Evolutionary conservation across 2,888 invertebrate species (phyloP).

Genomic region (Lasioglossum leucozonium): DNA sequence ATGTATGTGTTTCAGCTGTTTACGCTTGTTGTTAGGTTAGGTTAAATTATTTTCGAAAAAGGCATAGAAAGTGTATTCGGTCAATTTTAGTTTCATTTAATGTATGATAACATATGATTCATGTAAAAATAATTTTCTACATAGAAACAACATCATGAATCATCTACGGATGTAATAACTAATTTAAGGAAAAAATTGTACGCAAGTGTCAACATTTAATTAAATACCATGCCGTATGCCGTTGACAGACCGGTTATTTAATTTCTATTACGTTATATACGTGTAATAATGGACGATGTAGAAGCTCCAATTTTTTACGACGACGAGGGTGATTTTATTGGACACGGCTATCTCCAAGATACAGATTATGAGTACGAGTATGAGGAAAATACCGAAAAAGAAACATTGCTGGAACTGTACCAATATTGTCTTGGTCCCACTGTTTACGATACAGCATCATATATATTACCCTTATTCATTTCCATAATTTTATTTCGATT

Average conservation of each 20-base stretch:
- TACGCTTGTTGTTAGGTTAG: neutral
- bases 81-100: neutral
- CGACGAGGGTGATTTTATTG: conserved; percentile 75
- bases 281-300: conserved; percentile 65
- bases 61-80: neutral
- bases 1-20: neutral
- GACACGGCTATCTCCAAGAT: conserved; percentile 73
- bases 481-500: conserved; percentile 77
- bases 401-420: conserved; percentile 77
- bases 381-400: conserved; percentile 70
- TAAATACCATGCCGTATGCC: conserved; percentile 6
- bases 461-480: conserved; percentile 78
- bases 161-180: neutral
- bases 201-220: neutral
- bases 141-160: neutral
- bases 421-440: conserved; percentile 80
- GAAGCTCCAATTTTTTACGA: conserved; percentile 70
- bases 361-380: conserved; percentile 79
- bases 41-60: conserved; percentile 1
- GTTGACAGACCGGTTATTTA: conserved; percentile 31
- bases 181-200: neutral
- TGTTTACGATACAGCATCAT: conserved; percentile 75
- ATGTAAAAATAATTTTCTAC: neutral
- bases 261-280: conserved; percentile 14
- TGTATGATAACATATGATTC: neutral